phyloP scores from a whole-genome alignment of 2,888 invertebrate genomes.

The Eristalinus sepulchralis region DNA sequence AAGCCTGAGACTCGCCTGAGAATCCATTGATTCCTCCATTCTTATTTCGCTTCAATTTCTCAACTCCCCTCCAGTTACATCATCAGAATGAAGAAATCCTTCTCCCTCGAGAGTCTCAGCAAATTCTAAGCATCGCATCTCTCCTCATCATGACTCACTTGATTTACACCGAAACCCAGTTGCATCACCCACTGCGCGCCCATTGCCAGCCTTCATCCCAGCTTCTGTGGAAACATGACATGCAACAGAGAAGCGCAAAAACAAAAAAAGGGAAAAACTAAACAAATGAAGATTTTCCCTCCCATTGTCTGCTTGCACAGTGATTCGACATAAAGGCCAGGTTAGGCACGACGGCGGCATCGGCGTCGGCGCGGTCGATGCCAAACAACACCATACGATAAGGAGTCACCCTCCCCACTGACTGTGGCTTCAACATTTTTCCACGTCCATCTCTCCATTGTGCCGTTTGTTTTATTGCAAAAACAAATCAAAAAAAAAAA shows the following conservation, averaged over 20 bases:
- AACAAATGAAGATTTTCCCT: conserved; percentile 49
- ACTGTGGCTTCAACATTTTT: conserved; percentile 33
- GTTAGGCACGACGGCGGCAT: conserved; percentile 51
- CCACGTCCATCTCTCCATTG: conserved; percentile 45
- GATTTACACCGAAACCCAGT: not conserved
- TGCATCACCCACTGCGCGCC: not conserved
- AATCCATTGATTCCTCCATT: too few species aligned
- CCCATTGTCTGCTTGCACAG: conserved; percentile 47
- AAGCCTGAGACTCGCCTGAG: too few species aligned
- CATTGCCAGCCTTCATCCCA: not conserved
- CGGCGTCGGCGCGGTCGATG: conserved; percentile 37
- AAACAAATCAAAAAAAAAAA: conserved; percentile 12
- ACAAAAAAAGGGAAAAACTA: not conserved
- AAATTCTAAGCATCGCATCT: not conserved
- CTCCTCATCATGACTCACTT: not conserved
- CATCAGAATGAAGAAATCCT: not conserved
- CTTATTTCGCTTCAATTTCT: too few species aligned
- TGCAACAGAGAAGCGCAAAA: conserved; percentile 23
- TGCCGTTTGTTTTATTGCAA: conserved; percentile 42
- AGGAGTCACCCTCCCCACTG: conserved; percentile 31
- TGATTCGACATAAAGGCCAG: conserved; percentile 68
- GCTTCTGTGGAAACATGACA: not conserved
- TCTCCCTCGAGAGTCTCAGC: not conserved
- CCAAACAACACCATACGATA: conserved; percentile 61
- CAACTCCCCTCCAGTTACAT: not conserved